Percentiles rank a stretch among this genome's conserved stretches.
These are phyloP conservation scores for Plusia festucae DNA, from an alignment of 2,888 invertebrate genomes.

Conservation along the genomic window DNA sequence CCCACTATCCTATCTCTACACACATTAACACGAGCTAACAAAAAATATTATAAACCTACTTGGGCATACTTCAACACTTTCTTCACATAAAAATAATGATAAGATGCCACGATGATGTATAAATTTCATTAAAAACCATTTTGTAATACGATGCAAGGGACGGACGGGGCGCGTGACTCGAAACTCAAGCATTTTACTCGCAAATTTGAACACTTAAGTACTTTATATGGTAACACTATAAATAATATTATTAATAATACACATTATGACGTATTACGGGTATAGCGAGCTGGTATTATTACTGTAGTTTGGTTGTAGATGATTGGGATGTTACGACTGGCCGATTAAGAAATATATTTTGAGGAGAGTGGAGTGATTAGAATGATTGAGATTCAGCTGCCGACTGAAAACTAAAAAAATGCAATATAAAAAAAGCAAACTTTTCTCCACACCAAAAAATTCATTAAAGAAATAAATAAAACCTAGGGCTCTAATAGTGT, in stretches of 20 bases:
- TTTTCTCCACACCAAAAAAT: too few relatives aligned
- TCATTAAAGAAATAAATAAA: too few relatives aligned
- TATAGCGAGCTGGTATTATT: neutral
- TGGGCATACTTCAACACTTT: constrained; percentile 42
- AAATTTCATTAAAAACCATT: constrained; percentile 57
- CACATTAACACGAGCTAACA: neutral
- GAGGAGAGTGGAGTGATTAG: neutral
- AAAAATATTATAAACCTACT: constrained; percentile 17
- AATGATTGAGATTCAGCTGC: neutral
- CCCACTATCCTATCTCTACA: too few relatives aligned
- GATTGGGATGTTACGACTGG: neutral
- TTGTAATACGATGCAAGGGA: constrained; percentile 34
- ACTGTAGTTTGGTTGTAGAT: neutral
- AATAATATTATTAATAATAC: constrained; percentile 34
- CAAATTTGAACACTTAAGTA: constrained; percentile 39
- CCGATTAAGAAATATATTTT: neutral
- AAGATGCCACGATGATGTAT: constrained; percentile 40
- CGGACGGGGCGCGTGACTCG: constrained; percentile 42
- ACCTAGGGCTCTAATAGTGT: too few relatives aligned
- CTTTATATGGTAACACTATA: constrained; percentile 21
- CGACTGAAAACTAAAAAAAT: too few relatives aligned
- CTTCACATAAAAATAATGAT: constrained; percentile 47
- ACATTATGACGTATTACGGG: constrained; percentile 47
- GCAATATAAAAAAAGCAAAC: too few relatives aligned
- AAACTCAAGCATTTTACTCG: constrained; percentile 36